phyloP scores from a whole-genome alignment of 2,113 vertebrate species.

The Struthio camelus region DNA sequence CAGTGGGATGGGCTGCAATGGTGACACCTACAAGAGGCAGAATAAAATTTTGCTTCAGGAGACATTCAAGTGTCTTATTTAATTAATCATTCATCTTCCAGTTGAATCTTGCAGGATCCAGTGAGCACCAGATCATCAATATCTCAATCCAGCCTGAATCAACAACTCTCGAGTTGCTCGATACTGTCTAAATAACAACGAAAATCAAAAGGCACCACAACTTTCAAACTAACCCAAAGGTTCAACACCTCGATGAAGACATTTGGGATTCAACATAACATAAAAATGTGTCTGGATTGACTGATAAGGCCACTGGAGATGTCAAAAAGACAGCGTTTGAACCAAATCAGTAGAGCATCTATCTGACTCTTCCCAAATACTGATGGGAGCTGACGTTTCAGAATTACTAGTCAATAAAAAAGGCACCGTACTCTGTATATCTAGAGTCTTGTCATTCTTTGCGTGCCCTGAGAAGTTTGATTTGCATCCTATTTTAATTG shows the following conservation, averaged over 20 bases:
- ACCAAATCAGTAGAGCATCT: not conserved
- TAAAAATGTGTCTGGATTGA: not conserved
- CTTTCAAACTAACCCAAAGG: not conserved
- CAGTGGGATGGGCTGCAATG: not conserved
- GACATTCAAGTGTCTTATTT: not conserved
- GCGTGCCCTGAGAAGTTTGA: not conserved
- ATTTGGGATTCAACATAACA: not conserved
- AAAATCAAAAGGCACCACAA: not conserved
- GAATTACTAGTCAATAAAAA: not conserved
- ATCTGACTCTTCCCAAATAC: not conserved
- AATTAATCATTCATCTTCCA: not conserved
- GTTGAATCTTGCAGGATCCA: not conserved
- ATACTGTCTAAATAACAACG: not conserved
- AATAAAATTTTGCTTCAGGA: not conserved
- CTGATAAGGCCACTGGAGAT: not conserved
- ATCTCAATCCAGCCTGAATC: not conserved
- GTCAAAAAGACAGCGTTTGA: not conserved
- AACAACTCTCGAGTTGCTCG: not conserved
- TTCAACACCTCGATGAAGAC: not conserved
- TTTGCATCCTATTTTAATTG: not conserved
- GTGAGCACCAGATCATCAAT: not conserved
- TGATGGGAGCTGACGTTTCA: not conserved
- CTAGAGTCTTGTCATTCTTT: not conserved
- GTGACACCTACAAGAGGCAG: not conserved
- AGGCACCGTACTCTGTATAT: not conserved